A percentile compares a stretch with the other conserved stretches of the same genome.
Evolutionary conservation across 2,797 vertebrate species (phyloP).

Genomic region (Spinus olivaceus): DNA sequence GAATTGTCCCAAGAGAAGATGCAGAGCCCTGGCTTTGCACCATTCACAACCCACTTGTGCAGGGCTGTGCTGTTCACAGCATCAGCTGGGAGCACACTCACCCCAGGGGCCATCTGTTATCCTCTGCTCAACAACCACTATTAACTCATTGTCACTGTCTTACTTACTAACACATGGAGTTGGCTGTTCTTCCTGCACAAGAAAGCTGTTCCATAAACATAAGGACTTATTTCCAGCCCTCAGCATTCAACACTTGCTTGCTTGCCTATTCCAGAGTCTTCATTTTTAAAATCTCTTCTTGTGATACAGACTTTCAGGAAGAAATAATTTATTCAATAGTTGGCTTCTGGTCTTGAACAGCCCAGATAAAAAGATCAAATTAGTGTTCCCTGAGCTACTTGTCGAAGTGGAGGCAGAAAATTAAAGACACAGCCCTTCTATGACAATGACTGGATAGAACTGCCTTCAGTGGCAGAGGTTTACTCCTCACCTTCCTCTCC

Average conservation of each 20-base stretch:
- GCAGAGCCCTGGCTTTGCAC: neutral
- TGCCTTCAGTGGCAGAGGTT: neutral
- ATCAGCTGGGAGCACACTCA: neutral
- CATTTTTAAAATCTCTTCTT: neutral
- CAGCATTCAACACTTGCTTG: neutral
- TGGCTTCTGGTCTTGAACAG: neutral
- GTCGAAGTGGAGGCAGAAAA: neutral
- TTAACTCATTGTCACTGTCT: neutral
- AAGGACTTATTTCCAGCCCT: neutral
- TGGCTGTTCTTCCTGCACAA: neutral
- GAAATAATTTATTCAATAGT: neutral
- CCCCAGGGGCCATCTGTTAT: slow-evolving; percentile 28
- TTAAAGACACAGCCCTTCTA: neutral
- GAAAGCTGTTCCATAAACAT: neutral
- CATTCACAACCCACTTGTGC: neutral
- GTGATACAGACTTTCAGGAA: neutral
- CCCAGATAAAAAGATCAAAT: neutral
- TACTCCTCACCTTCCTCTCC: neutral
- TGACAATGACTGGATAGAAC: neutral
- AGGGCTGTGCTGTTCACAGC: neutral
- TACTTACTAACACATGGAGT: neutral
- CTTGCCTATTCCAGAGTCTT: neutral
- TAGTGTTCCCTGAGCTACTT: neutral
- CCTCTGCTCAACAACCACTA: neutral
- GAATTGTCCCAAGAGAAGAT: neutral